Percentiles rank a stretch among this genome's conserved stretches.
phyloP scores from a whole-genome alignment of 1,140 invertebrate species.

The Drosophila pseudoananassae region DNA sequence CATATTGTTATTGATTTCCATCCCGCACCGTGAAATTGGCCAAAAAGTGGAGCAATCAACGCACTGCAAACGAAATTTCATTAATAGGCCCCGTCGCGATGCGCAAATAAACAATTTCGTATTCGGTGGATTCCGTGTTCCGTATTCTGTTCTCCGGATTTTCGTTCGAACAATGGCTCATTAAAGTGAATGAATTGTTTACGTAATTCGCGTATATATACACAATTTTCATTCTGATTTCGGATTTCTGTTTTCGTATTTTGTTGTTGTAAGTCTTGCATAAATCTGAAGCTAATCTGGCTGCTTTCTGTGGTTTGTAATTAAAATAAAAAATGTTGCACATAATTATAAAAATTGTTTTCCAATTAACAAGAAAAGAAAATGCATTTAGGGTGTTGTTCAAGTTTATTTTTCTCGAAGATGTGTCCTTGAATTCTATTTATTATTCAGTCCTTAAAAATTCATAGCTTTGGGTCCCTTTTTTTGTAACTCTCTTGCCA shows the following conservation, averaged over 20 bases:
- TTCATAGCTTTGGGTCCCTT: constrained; percentile 7
- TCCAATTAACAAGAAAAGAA: neutral
- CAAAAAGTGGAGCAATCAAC: constrained; percentile 59
- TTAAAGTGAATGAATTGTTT: constrained; percentile 67
- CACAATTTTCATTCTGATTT: constrained; percentile 29
- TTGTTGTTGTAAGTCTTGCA: constrained; percentile 46
- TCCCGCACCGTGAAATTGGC: constrained; percentile 10
- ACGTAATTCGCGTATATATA: constrained; percentile 21
- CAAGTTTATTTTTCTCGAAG: neutral
- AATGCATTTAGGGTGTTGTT: neutral
- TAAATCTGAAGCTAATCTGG: constrained; percentile 31
- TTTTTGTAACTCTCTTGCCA: constrained; percentile 12
- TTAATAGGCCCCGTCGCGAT: constrained; percentile 70
- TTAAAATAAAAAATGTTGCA: constrained; percentile 24
- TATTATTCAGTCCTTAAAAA: constrained; percentile 1
- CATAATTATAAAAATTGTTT: neutral
- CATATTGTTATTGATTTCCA: constrained; percentile 48
- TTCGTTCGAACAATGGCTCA: constrained; percentile 51
- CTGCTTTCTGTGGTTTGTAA: constrained; percentile 32
- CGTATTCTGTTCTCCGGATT: constrained; percentile 2
- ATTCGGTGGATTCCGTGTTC: constrained; percentile 23
- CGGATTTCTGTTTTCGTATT: constrained; percentile 37
- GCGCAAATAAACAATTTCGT: constrained; percentile 67
- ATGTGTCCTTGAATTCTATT: neutral
- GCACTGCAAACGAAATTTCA: constrained; percentile 61